A percentile compares a stretch with the other conserved stretches of the same genome.
Conservation (phyloP, 2,888 invertebrate species). For the Scaptomyza caliginosa region DNA sequence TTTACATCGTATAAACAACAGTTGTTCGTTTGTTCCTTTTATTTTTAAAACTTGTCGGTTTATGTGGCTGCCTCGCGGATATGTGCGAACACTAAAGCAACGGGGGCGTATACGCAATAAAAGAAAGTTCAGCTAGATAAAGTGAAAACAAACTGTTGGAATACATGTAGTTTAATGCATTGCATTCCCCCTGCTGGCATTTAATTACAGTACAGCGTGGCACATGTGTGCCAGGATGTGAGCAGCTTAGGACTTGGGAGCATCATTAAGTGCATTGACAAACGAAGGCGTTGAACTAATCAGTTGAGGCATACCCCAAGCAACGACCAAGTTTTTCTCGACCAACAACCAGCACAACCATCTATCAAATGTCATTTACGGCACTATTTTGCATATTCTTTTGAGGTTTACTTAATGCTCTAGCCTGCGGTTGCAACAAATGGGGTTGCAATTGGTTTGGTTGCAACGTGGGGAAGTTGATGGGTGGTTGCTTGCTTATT, state of each 20-base stretch:
- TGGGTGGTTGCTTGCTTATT: conserved; percentile 12
- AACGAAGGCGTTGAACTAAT: conserved; percentile 37
- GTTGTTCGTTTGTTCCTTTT: conserved; percentile 13
- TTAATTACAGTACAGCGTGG: conserved; percentile 40
- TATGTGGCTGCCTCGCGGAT: conserved; percentile 27
- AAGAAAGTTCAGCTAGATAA: conserved; percentile 34
- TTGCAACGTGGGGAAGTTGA: conserved; percentile 6
- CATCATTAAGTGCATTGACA: conserved; percentile 55
- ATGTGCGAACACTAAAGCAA: conserved; percentile 46
- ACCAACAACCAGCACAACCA: conserved; percentile 6
- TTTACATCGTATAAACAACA: conserved; percentile 27
- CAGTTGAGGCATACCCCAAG: conserved; percentile 10
- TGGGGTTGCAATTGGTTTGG: conserved; percentile 16
- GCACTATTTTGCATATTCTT: conserved; percentile 48
- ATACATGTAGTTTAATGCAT: conserved; percentile 37
- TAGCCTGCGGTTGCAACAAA: conserved; percentile 45
- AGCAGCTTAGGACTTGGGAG: conserved; percentile 19
- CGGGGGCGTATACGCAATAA: conserved; percentile 63
- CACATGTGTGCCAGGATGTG: conserved; percentile 12
- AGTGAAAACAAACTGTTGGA: conserved; percentile 23
- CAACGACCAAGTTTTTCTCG: conserved; percentile 3
- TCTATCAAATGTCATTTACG: conserved; percentile 67
- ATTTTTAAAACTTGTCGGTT: not conserved
- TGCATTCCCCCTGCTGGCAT: conserved; percentile 18
- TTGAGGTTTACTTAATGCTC: conserved; percentile 31